A percentile compares a stretch with the other conserved stretches of the same genome.
phyloP scores from a whole-genome alignment of 92 coral and sea anemone species.

The Porites rus region DNA sequence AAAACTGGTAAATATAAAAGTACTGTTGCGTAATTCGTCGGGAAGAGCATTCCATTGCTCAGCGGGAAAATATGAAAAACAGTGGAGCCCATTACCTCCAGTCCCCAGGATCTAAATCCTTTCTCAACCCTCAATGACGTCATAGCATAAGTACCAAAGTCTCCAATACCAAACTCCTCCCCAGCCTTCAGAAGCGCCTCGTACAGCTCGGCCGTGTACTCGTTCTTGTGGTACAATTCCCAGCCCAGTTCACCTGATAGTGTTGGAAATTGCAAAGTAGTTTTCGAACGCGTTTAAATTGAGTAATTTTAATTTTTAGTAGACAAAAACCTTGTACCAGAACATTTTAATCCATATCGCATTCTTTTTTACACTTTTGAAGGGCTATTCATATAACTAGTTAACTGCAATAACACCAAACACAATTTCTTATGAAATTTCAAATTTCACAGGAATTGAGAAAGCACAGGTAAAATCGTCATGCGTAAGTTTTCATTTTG shows the following conservation, averaged over 20 bases:
- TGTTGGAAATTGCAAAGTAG: background rate
- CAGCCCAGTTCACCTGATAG: conserved; percentile 96
- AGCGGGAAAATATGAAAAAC: too few species aligned
- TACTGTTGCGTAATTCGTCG: too few species aligned
- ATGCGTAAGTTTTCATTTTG: too few species aligned
- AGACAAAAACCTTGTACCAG: background rate
- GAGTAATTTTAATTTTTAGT: background rate
- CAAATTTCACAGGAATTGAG: too few species aligned
- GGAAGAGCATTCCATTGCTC: too few species aligned
- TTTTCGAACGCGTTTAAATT: background rate
- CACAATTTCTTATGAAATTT: too few species aligned
- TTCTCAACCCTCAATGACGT: conserved; percentile 87
- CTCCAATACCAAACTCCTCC: conserved; percentile 91
- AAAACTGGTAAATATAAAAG: too few species aligned
- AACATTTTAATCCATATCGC: too few species aligned
- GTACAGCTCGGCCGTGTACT: conserved; percentile 79
- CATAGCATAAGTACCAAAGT: conserved; percentile 98
- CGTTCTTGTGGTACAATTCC: conserved; percentile 91
- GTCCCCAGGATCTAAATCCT: conserved; percentile 98
- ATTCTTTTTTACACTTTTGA: too few species aligned
- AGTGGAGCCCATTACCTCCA: conserved; percentile 65
- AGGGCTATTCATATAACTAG: too few species aligned
- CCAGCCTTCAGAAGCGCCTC: conserved; percentile 94
- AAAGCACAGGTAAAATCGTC: too few species aligned
- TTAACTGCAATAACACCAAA: too few species aligned